These are phyloP conservation scores for Sylvicola cinctus DNA, from an alignment of 2,888 invertebrate genomes.

Conservation along the genomic window DNA sequence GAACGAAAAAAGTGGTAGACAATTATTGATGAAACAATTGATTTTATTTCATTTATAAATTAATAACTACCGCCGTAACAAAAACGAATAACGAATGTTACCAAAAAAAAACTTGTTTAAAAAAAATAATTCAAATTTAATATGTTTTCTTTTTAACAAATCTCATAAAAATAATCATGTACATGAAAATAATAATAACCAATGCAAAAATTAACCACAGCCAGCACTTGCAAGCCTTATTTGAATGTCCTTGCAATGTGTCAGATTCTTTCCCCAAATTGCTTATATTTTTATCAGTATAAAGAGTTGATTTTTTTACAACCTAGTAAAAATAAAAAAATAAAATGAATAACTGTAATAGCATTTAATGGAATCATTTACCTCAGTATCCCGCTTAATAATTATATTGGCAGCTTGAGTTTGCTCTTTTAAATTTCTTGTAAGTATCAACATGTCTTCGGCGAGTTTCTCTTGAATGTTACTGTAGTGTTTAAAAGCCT, in stretches of 20 bases:
- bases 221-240: conserved; percentile 84
- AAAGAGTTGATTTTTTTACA: conserved; percentile 50
- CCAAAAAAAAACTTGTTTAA: too few species aligned
- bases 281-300: conserved; percentile 59
- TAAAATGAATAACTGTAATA: not conserved
- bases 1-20: too few species aligned
- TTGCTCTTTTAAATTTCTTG: conserved; percentile 76
- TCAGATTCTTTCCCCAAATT: conserved; percentile 64
- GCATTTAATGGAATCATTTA: too few species aligned
- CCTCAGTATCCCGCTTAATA: conserved; percentile 75
- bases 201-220: conserved; percentile 77
- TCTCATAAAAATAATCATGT: too few species aligned
- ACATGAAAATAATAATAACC: conserved; percentile 71
- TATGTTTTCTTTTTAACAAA: too few species aligned
- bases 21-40: too few species aligned
- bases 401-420: conserved; percentile 74
- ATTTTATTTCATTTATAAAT: too few species aligned
- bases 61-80: too few species aligned
- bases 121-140: too few species aligned
- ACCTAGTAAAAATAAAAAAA: conserved; percentile 26
- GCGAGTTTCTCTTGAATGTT: conserved; percentile 82
- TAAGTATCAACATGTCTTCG: conserved; percentile 79
- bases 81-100: too few species aligned
- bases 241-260: conserved; percentile 64
- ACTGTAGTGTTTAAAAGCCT: conserved; percentile 68